Base-by-base conservation (phyloP, 2,888 invertebrate species). In the Allacma fusca region DNA sequence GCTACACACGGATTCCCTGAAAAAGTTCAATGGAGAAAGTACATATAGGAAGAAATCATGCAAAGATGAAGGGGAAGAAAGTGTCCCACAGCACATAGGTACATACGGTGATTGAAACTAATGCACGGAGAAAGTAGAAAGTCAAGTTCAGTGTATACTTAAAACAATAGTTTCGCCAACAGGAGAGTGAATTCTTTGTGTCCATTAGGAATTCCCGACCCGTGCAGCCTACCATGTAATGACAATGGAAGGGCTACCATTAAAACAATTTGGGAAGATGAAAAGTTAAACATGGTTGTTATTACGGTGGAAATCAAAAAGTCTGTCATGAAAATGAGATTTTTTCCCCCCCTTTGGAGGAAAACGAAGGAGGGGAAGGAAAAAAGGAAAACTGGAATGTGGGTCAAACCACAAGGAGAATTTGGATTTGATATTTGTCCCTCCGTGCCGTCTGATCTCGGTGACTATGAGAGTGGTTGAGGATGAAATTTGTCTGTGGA, bases 391-490 rank as follows among this genome's bases (percentile, higher is more conserved):
- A 12, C 7, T 1, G 9, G 24, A 16, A 24, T 64, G 1, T 64
- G n/a, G 64, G 67, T 28, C 28, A 67, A 29, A 21, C 28, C 29
- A 67, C 21, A 34, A 7, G 28, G 28, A 34, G 28, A 34, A 34
- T 34, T 29, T 21, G 64, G 28, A 64, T 64, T 24, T 64, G 28
- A 64, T 67, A 29, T 67, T 67, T 67, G n/a, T 67, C 26, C 23
- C 23, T 50, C 70, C 40, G 50, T 50, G n/a, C 24, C 26, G 44
- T 26, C 70, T 50, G 26, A 9, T 28, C 65, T 19, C 19, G 23
- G 67, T 67, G 7, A 13, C 50, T 50, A 1, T 34, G 9, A 34
- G 34, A 34, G 34, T 9, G 34, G 4, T 50, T 13, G 50, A 50
- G 50, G 50, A 50, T 50, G 50, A 50, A 50, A 50, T 50, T 50